Percentiles rank a stretch among this genome's conserved stretches.
phyloP scores from a whole-genome alignment of 2,888 invertebrate species.

The Monoplex corrugatus region DNA sequence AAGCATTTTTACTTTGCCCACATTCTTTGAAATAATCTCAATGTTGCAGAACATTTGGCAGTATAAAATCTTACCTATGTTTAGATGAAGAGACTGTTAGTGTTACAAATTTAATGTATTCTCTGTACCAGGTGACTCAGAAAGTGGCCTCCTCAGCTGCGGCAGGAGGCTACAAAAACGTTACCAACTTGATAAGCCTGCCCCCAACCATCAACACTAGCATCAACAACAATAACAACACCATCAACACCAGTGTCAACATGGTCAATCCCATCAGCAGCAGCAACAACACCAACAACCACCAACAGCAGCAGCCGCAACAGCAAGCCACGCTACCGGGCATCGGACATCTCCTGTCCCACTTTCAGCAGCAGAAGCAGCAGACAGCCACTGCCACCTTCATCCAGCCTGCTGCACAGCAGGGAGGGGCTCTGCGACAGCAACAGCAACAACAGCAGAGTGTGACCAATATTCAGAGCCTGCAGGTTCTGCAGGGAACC shows the following conservation, averaged over 20 bases:
- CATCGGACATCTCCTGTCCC: slow-evolving; percentile 70
- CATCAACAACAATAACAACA: slow-evolving; percentile 43
- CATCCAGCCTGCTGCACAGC: slow-evolving; percentile 37
- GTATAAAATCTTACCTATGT: no score
- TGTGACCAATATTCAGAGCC: slow-evolving; percentile 40
- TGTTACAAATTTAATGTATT: no score
- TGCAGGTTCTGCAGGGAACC: slow-evolving; percentile 49
- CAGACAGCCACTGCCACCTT: slow-evolving; percentile 52
- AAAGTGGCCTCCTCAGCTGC: slow-evolving; percentile 42
- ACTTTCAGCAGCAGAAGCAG: slow-evolving; percentile 66
- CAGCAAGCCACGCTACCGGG: slow-evolving; percentile 66
- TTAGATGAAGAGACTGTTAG: no score
- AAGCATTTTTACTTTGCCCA: no score
- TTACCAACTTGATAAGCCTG: slow-evolving; percentile 56
- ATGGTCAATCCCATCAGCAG: neutral
- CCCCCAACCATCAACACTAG: slow-evolving; percentile 44
- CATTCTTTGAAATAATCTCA: no score
- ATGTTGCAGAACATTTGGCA: no score
- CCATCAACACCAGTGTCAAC: slow-evolving; percentile 20
- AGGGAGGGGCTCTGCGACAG: slow-evolving; percentile 56
- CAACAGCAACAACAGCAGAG: slow-evolving; percentile 64
- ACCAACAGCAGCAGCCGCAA: neutral
- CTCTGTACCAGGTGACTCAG: slow-evolving; percentile 38
- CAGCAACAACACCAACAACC: slow-evolving; percentile 24
- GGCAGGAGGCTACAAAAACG: slow-evolving; percentile 54